Base-by-base conservation (phyloP, 1,140 invertebrate genomes). In the Leptinotarsa lineolata region DNA sequence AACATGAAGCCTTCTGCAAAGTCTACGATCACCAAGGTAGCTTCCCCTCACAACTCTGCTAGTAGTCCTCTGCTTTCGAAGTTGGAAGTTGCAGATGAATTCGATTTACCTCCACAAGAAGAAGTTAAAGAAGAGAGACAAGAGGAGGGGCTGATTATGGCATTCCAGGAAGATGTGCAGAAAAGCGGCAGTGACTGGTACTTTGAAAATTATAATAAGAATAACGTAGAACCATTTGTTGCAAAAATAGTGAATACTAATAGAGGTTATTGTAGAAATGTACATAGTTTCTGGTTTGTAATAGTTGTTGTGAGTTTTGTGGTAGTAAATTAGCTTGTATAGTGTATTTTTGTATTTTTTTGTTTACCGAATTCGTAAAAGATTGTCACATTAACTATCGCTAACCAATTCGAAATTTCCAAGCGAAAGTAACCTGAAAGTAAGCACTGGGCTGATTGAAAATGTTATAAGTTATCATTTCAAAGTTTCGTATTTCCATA, bases 151-250 rank as follows among this genome's bases (percentile, higher is more conserved):
- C 21, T 68, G 3, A 74, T 78, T 79, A 72, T 80, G 64, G 16
- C 70, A 70, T 39, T 79, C 68, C 30, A 73, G n/a, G 69, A 76
- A 70, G 63, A 72, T 63, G 60, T 70, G 73, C 21, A 79, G 78
- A 21, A 79, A 18, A 46, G 88, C 22, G 86, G 87, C 79, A 86
- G 89, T 74, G 91, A 90, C 76, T 94, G 92, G 92, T 94, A 94
- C 81, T 94, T 91, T 81, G 89, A 89, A 69, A 92, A 93, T 84
- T 94, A 94, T 79, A 93, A 94, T 81, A 90, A 90, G 75, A 89
- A 89, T 16, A 88, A 91, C 78, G 81, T 91, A 73, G 88, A 91
- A 75, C 90, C 91, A 15, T 92, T 88, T 72, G 73, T 79, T 39
- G 72, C 48, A 11, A 68, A 68, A 58, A 21, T 48, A 20, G 64